Conservation (phyloP, 1,140 invertebrate species). For the Plectus sambesii region DNA sequence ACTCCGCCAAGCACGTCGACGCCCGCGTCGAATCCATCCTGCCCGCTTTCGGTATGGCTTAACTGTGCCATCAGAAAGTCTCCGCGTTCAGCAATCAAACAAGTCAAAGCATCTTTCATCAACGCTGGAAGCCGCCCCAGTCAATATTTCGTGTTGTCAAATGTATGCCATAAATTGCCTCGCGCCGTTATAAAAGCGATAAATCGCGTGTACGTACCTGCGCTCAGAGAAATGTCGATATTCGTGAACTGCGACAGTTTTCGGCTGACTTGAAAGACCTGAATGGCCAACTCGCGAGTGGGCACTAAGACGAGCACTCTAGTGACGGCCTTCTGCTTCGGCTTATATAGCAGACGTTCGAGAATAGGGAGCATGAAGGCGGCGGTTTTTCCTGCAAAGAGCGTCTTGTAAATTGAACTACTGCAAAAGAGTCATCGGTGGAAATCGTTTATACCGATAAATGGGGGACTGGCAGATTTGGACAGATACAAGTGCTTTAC, state of each 20-base stretch:
- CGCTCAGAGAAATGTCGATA: constrained; percentile 49
- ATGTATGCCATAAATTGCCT: too few relatives aligned
- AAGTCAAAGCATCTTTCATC: too few relatives aligned
- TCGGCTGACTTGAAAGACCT: constrained; percentile 65
- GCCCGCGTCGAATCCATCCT: constrained; percentile 31
- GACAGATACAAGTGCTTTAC: constrained; percentile 2
- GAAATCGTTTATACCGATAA: too few relatives aligned
- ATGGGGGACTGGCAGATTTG: too few relatives aligned
- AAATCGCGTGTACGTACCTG: too few relatives aligned
- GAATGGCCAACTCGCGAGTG: constrained; percentile 71
- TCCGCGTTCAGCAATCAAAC: too few relatives aligned
- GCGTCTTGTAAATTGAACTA: too few relatives aligned
- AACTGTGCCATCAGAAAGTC: too few relatives aligned
- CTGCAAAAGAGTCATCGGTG: too few relatives aligned
- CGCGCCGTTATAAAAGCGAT: too few relatives aligned
- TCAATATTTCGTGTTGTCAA: too few relatives aligned
- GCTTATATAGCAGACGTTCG: constrained; percentile 73
- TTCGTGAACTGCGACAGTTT: constrained; percentile 75
- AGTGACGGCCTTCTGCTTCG: constrained; percentile 56
- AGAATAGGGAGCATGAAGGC: constrained; percentile 95
- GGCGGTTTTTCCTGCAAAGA: constrained; percentile 65
- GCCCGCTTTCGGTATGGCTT: constrained; percentile 33
- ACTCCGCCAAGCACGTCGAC: constrained; percentile 43
- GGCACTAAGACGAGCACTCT: constrained; percentile 85
- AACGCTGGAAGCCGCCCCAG: too few relatives aligned